These are phyloP conservation scores for Malthinus flaveolus DNA, from an alignment of 2,888 invertebrate genomes.

Conservation along the genomic window DNA sequence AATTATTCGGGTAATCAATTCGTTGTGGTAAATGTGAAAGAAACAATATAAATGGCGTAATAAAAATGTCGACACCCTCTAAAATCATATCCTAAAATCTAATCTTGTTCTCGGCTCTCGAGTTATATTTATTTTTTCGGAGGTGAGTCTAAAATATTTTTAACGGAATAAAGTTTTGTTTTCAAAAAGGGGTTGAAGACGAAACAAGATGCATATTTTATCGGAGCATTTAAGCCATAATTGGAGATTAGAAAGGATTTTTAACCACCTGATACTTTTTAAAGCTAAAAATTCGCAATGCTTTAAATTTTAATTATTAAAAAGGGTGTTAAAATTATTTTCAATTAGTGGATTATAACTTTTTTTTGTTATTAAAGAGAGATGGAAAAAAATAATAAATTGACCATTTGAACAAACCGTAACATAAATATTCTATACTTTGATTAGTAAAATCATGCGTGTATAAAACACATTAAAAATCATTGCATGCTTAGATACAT, in stretches of 20 bases:
- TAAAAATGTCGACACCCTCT: conserved; percentile 26
- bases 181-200: conserved; percentile 10
- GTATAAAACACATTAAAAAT: conserved; percentile 52
- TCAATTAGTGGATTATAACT: conserved; percentile 16
- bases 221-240: conserved; percentile 25
- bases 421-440: conserved; percentile 38
- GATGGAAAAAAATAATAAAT: conserved; percentile 24
- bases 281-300: conserved; percentile 1
- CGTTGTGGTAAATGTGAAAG: too few species aligned
- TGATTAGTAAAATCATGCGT: conserved; percentile 54
- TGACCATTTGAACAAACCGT: conserved; percentile 25
- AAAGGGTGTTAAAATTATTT: not conserved
- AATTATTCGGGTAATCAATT: too few species aligned
- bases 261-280: conserved; percentile 30
- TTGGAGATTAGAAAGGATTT: conserved; percentile 30
- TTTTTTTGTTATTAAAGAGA: conserved; percentile 14
- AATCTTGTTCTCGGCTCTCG: conserved; percentile 6
- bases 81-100: conserved; percentile 29
- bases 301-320: not conserved
- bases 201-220: conserved; percentile 24
- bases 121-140: not conserved
- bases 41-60: conserved; percentile 20
- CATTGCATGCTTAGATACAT: conserved; percentile 46
- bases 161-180: conserved; percentile 7
- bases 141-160: conserved; percentile 8